Percentiles rank a stretch among this genome's conserved stretches.
Evolutionary conservation across 2,113 vertebrate species (phyloP).

Genomic region (Dendrocopos noguchii): DNA sequence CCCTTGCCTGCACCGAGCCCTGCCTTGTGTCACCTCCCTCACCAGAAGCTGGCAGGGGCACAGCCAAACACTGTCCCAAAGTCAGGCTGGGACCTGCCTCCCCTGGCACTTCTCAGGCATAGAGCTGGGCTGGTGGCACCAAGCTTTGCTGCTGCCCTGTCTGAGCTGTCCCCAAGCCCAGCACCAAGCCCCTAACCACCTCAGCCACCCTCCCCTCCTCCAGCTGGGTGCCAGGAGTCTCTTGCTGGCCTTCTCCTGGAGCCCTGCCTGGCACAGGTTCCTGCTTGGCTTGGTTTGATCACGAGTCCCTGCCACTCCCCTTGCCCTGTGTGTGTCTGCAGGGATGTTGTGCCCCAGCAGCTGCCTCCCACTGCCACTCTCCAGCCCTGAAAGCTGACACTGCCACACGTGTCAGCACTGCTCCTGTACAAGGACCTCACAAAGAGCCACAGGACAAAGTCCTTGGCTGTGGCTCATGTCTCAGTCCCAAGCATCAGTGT

Average conservation of each 20-base stretch:
- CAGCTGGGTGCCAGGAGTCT: background rate
- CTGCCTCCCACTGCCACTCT: background rate
- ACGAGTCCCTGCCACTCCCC: background rate
- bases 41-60: background rate
- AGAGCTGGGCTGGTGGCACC: background rate
- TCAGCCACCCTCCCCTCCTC: background rate
- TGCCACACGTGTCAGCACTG: background rate
- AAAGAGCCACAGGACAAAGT: background rate
- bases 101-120: background rate
- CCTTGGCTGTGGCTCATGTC: background rate
- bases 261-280: background rate
- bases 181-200: background rate
- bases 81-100: background rate
- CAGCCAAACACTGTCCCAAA: background rate
- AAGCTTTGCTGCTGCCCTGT: background rate
- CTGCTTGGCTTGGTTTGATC: background rate
- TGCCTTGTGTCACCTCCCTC: background rate
- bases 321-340: background rate
- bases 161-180: background rate
- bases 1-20: background rate
- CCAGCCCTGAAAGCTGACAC: background rate
- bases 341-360: background rate
- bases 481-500: rapidly evolving
- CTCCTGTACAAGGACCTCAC: background rate
- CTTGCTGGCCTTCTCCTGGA: rapidly evolving